Conservation (phyloP, 2,113 vertebrate genomes). For the Plecotus auritus region DNA sequence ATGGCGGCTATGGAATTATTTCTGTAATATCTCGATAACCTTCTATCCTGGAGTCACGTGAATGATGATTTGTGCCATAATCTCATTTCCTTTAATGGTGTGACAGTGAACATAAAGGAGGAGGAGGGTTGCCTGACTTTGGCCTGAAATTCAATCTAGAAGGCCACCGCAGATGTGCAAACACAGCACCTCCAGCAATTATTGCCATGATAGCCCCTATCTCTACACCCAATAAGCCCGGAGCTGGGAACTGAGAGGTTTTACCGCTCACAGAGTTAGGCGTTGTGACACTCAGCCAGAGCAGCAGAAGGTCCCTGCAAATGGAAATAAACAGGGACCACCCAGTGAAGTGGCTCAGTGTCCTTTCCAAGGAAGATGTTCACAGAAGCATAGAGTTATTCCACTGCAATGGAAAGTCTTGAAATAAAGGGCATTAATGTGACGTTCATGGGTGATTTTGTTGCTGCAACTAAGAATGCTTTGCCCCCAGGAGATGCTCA, state of each 20-base stretch:
- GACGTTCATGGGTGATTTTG: neutral
- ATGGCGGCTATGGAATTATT: constrained; percentile 39
- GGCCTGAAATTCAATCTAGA: neutral
- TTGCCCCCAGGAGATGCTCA: fast-evolving
- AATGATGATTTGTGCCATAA: constrained; percentile 52
- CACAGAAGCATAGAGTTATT: neutral
- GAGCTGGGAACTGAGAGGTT: neutral
- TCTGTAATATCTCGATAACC: constrained; percentile 40
- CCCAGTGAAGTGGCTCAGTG: neutral
- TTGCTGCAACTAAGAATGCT: neutral
- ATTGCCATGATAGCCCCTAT: neutral
- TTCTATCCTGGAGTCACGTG: constrained; percentile 1
- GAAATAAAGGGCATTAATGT: neutral
- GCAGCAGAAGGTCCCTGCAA: neutral
- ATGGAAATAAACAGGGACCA: neutral
- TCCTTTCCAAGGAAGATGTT: neutral
- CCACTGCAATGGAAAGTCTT: neutral
- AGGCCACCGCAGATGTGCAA: constrained; percentile 34
- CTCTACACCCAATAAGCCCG: neutral
- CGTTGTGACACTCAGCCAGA: neutral
- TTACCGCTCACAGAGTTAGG: neutral
- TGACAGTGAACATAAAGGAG: constrained; percentile 38
- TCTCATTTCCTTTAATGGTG: constrained; percentile 46
- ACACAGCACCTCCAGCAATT: neutral
- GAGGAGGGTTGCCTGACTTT: neutral